A percentile compares a stretch with the other conserved stretches of the same genome.
phyloP scores from a whole-genome alignment of 1,140 invertebrate species.

The Brachionus paranguensis region DNA sequence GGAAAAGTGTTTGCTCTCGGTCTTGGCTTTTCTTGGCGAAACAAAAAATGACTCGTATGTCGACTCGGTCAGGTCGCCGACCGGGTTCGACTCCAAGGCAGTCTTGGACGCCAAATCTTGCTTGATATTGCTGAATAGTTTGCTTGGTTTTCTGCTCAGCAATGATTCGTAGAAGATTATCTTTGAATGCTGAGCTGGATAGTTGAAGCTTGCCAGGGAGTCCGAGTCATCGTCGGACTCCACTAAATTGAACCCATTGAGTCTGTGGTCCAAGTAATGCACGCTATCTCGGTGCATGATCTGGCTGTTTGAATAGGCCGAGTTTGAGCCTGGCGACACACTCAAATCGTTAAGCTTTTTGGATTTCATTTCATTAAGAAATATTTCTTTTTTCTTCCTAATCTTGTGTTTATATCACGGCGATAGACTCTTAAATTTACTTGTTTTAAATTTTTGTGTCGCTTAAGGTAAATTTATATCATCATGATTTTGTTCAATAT shows the following conservation, averaged over 20 bases:
- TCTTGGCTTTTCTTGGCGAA: not conserved
- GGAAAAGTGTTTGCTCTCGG: not conserved
- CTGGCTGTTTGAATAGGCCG: not conserved
- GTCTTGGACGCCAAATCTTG: not conserved
- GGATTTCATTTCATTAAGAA: constrained; percentile 10
- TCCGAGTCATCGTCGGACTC: not conserved
- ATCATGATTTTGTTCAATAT: not conserved
- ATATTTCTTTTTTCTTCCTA: not conserved
- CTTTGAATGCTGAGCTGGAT: not conserved
- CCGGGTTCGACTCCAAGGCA: not conserved
- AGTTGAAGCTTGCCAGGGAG: not conserved
- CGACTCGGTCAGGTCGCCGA: not conserved
- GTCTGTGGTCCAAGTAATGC: not conserved
- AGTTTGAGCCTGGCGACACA: not conserved
- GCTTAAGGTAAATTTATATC: not conserved
- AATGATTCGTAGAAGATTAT: constrained; percentile 1
- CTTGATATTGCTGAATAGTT: not conserved
- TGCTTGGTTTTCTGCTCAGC: not conserved
- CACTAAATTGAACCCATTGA: not conserved
- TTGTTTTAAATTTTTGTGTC: not conserved
- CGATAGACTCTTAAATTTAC: not conserved
- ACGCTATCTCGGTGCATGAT: not conserved
- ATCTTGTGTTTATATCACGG: not conserved
- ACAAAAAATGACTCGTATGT: not conserved
- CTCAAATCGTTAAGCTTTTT: not conserved